Percentiles rank a stretch among this genome's conserved stretches.
Evolutionary conservation across 1,140 invertebrate genomes (phyloP).

Genomic region (Andricus grossulariae): DNA sequence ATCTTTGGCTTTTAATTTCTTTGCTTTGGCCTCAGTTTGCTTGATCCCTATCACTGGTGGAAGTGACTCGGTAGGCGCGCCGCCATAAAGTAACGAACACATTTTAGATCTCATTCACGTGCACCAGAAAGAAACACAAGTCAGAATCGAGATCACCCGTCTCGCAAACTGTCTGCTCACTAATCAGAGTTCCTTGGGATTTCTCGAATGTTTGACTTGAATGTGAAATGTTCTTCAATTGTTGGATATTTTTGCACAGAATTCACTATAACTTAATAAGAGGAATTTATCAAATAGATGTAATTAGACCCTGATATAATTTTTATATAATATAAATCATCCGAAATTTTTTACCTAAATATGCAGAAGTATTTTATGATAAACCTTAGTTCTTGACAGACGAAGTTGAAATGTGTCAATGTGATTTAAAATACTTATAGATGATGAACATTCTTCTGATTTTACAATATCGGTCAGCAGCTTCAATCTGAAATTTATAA

Average conservation of each 20-base stretch:
- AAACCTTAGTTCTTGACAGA: no score
- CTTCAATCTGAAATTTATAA: no score
- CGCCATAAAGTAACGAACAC: constrained; percentile 41
- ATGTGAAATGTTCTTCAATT: no score
- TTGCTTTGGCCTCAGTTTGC: constrained; percentile 36
- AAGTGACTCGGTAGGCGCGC: constrained; percentile 35
- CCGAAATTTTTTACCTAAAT: neutral
- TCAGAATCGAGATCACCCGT: neutral
- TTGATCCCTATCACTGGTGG: constrained; percentile 52
- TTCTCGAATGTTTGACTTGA: neutral
- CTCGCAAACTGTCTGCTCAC: neutral
- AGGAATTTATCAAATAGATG: neutral
- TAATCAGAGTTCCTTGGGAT: neutral
- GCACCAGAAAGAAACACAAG: neutral
- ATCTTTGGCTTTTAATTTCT: constrained; percentile 41
- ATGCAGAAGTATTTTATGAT: no score
- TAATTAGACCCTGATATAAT: neutral
- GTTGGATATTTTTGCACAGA: no score
- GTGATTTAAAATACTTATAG: no score
- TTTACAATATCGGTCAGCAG: no score
- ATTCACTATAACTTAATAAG: no score
- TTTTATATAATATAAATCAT: neutral
- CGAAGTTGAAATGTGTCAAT: no score
- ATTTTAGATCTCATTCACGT: neutral
- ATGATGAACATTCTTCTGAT: no score